phyloP scores from a whole-genome alignment of 2,888 invertebrate species.

The Tipula lateralis region DNA sequence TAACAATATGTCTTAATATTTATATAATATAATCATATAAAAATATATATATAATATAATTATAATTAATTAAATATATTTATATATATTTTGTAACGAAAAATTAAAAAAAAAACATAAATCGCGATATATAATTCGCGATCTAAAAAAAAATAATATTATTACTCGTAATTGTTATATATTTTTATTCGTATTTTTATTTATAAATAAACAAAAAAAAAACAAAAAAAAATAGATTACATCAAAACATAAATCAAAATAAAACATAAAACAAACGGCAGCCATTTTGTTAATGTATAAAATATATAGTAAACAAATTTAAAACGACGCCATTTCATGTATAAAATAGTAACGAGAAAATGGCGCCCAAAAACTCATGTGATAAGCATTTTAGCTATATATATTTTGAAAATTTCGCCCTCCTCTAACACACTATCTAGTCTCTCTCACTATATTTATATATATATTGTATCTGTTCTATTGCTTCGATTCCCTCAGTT shows the following conservation, averaged over 20 bases:
- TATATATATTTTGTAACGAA: constrained; percentile 1
- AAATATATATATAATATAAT: background rate
- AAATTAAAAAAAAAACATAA: background rate
- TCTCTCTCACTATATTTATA: background rate
- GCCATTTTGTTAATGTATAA: background rate
- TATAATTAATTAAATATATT: constrained; percentile 3
- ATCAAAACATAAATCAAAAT: constrained; percentile 21
- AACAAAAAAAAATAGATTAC: background rate
- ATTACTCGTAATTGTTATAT: constrained; percentile 7
- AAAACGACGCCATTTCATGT: background rate
- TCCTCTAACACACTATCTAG: background rate
- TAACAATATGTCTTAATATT: constrained; percentile 3
- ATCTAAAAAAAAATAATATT: background rate
- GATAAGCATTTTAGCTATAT: background rate
- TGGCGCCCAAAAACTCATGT: background rate
- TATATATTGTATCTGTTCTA: background rate
- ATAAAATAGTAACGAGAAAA: background rate
- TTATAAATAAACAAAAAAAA: background rate
- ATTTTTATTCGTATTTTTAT: constrained; percentile 24
- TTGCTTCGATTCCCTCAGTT: background rate
- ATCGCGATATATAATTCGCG: background rate
- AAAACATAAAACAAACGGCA: background rate
- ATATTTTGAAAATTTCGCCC: background rate
- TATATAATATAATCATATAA: constrained; percentile 25
- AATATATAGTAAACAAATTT: background rate